These are phyloP conservation scores for Gambelia wislizenii DNA, from an alignment of 2,797 vertebrate species.

Conservation along the genomic window DNA sequence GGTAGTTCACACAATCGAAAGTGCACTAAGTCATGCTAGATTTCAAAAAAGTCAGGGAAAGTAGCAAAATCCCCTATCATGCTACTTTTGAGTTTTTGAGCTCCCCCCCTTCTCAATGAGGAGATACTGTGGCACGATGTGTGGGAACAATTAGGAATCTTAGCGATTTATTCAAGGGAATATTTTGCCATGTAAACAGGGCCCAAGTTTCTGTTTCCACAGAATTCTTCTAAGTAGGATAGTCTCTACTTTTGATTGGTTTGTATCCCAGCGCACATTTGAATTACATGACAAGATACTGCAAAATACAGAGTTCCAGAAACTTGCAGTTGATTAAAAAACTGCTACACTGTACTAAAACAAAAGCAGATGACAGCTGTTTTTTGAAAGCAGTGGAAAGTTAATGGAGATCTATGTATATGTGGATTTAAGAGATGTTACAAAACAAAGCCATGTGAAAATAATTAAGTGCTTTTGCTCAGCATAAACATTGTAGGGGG, in stretches of 20 bases:
- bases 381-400: conserved; percentile 24
- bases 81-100: too few relatives aligned
- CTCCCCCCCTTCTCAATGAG: too few relatives aligned
- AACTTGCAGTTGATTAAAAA: conserved; percentile 24
- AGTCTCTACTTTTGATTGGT: conserved; percentile 6
- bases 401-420: conserved; percentile 8
- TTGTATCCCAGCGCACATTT: background rate
- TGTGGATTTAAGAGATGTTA: conserved; percentile 8
- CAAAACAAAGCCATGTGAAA: conserved; percentile 30
- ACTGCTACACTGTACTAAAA: conserved; percentile 13
- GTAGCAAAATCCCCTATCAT: too few relatives aligned
- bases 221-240: background rate
- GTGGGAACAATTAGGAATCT: too few relatives aligned
- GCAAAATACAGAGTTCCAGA: conserved; percentile 2
- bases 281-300: conserved; percentile 32
- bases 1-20: too few relatives aligned
- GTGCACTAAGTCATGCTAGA: too few relatives aligned
- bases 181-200: too few relatives aligned
- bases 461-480: conserved; percentile 32
- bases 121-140: too few relatives aligned
- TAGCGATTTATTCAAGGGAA: too few relatives aligned
- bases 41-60: too few relatives aligned
- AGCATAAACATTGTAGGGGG: conserved; percentile 29
- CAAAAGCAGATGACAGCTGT: conserved; percentile 34
- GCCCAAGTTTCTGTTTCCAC: background rate